Percentiles rank a stretch among this genome's conserved stretches.
These are phyloP conservation scores for Diloba caeruleocephala DNA, from an alignment of 2,888 invertebrate genomes.

Conservation along the genomic window DNA sequence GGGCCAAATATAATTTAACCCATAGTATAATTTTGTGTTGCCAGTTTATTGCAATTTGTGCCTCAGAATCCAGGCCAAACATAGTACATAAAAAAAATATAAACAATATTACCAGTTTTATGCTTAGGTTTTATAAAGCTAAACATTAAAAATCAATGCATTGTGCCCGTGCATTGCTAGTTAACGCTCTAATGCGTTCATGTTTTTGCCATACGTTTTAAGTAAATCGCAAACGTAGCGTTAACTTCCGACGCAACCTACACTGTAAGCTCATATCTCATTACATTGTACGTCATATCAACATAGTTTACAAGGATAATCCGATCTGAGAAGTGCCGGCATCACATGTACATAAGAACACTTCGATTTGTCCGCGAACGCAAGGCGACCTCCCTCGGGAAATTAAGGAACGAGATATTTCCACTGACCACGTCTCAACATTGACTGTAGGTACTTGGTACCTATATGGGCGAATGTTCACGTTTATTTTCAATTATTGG, in stretches of 20 bases:
- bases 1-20: too few relatives aligned
- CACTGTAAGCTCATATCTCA: background rate
- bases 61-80: too few relatives aligned
- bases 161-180: too few relatives aligned
- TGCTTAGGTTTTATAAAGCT: too few relatives aligned
- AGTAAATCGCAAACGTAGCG: too few relatives aligned
- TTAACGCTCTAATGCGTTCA: too few relatives aligned
- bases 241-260: background rate
- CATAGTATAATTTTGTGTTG: too few relatives aligned
- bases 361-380: conserved; percentile 83
- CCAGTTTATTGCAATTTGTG: too few relatives aligned
- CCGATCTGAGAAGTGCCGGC: conserved; percentile 63
- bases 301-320: conserved; percentile 75
- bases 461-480: conserved; percentile 40
- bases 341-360: conserved; percentile 75
- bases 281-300: conserved; percentile 33
- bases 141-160: too few relatives aligned
- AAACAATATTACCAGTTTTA: too few relatives aligned
- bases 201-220: too few relatives aligned
- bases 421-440: conserved; percentile 76
- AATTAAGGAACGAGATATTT: conserved; percentile 82
- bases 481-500: conserved; percentile 59
- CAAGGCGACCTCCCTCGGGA: conserved; percentile 80
- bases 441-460: conserved; percentile 54
- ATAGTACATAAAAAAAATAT: too few relatives aligned